Conservation (phyloP, 2,888 invertebrate species). For the Aphodius granarius region DNA sequence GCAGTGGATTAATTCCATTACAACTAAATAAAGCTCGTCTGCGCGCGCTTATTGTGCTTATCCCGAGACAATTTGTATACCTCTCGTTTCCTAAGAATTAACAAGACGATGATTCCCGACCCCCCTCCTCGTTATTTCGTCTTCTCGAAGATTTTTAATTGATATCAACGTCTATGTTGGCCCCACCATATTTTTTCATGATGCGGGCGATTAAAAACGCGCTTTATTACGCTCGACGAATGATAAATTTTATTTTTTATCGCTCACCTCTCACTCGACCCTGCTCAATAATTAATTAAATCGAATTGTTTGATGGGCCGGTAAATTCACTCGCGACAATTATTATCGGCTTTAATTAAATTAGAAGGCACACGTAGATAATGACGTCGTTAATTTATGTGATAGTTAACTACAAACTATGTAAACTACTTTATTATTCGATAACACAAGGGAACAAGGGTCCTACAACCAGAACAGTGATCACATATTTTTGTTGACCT, state of each 20-base stretch:
- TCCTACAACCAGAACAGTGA: too few species aligned
- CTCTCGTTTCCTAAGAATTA: conserved; percentile 26
- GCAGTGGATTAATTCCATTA: conserved; percentile 48
- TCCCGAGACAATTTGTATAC: conserved; percentile 40
- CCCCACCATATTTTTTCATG: conserved; percentile 22
- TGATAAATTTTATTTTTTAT: conserved; percentile 29
- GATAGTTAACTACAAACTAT: neutral
- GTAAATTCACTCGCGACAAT: conserved; percentile 20
- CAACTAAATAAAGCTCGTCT: conserved; percentile 46
- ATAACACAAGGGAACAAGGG: too few species aligned
- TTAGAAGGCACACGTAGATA: conserved; percentile 18
- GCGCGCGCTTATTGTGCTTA: too few species aligned
- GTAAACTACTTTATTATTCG: neutral
- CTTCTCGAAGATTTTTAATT: conserved; percentile 24
- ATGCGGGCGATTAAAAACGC: conserved; percentile 23
- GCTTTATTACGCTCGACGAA: conserved; percentile 21
- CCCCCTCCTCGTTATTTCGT: neutral
- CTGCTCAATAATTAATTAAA: conserved; percentile 28
- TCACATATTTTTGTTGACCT: too few species aligned
- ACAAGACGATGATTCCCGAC: conserved; percentile 2
- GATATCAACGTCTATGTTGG: conserved; percentile 28
- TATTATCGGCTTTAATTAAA: conserved; percentile 23
- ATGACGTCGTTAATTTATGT: neutral
- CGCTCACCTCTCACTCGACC: conserved; percentile 17
- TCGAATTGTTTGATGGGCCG: conserved; percentile 22